A percentile compares a stretch with the other conserved stretches of the same genome.
Evolutionary conservation across 2,888 invertebrate genomes (phyloP).

Genomic region (Drosophila lacicola): DNA sequence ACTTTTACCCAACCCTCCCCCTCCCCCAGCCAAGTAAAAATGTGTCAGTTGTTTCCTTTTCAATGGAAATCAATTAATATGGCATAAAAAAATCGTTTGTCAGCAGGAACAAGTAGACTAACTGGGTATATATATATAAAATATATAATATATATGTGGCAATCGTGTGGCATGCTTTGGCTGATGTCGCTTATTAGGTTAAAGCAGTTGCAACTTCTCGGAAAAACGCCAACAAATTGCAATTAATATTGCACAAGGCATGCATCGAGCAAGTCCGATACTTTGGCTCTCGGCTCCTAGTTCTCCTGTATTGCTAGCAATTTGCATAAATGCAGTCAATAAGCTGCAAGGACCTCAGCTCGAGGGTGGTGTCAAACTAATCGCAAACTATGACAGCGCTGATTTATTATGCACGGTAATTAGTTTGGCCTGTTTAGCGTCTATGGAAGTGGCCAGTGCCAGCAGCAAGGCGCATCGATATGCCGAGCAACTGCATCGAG

Average conservation of each 20-base stretch:
- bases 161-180: constrained; percentile 9
- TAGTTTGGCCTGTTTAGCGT: constrained; percentile 76
- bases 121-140: constrained; percentile 1
- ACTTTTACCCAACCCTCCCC: not conserved
- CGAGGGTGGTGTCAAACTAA: constrained; percentile 61
- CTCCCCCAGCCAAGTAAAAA: constrained; percentile 23
- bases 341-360: constrained; percentile 21
- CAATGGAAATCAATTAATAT: constrained; percentile 75
- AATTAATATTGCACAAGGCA: constrained; percentile 71
- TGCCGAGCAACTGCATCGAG: constrained; percentile 64
- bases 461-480: constrained; percentile 36
- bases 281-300: constrained; percentile 7
- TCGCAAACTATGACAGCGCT: constrained; percentile 75
- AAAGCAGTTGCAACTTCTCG: constrained; percentile 45
- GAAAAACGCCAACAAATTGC: constrained; percentile 68
- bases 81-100: constrained; percentile 61
- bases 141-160: constrained; percentile 1
- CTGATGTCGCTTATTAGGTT: constrained; percentile 56
- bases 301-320: constrained; percentile 47
- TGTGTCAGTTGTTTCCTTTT: constrained; percentile 65
- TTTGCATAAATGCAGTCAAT: constrained; percentile 74
- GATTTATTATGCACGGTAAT: constrained; percentile 77
- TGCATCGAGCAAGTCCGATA: constrained; percentile 29
- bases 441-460: constrained; percentile 38
- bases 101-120: constrained; percentile 19